These are phyloP conservation scores for Oligia latruncula DNA, from an alignment of 2,888 invertebrate genomes.

Conservation along the genomic window DNA sequence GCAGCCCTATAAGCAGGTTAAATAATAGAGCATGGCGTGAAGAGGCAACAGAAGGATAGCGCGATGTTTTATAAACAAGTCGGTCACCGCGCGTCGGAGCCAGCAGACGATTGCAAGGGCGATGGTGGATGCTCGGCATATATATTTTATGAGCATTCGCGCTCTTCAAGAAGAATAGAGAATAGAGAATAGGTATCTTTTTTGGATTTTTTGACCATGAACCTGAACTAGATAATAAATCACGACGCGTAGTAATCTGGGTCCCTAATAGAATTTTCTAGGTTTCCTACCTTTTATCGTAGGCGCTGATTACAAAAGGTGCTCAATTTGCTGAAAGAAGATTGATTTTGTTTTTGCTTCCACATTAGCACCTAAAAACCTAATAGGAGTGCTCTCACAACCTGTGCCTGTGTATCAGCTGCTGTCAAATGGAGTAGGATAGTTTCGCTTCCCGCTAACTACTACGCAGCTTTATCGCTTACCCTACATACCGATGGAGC, in stretches of 20 bases:
- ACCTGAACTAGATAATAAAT: background rate
- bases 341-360: background rate
- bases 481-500: slow-evolving; percentile 5
- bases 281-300: background rate
- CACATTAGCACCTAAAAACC: background rate
- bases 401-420: background rate
- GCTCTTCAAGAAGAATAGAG: too few relatives aligned
- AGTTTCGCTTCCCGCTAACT: background rate
- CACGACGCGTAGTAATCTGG: background rate
- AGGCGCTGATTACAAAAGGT: background rate
- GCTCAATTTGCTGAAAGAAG: background rate
- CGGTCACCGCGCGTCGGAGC: slow-evolving; percentile 29
- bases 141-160: slow-evolving; percentile 23
- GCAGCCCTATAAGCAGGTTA: slow-evolving; percentile 36
- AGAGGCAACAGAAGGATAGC: slow-evolving; percentile 27
- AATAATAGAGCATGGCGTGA: slow-evolving; percentile 54
- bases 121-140: background rate
- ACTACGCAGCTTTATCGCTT: background rate
- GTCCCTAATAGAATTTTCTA: background rate
- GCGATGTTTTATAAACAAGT: slow-evolving; percentile 44
- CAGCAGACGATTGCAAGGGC: background rate
- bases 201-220: background rate
- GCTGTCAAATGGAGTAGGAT: background rate
- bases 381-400: background rate
- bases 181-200: background rate